These are phyloP conservation scores for Raja brachyura DNA, from an alignment of 2,113 vertebrate genomes.

Conservation along the genomic window DNA sequence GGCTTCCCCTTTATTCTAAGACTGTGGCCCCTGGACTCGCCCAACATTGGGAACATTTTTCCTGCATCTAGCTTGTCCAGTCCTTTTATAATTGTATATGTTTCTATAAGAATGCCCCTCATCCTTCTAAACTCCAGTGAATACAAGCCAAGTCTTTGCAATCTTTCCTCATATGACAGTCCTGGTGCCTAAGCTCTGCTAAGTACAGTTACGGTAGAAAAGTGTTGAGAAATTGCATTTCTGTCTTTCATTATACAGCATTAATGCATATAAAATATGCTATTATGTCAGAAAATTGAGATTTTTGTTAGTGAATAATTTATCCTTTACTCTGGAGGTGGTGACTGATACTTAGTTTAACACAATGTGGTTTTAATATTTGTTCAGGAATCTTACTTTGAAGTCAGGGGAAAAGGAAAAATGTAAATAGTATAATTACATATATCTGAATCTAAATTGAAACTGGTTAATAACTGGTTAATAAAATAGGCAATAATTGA, in stretches of 20 bases:
- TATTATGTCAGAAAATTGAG: not conserved
- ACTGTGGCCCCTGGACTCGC: too few relatives aligned
- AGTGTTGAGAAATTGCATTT: not conserved
- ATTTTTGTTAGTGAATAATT: not conserved
- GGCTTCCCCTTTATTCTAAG: too few relatives aligned
- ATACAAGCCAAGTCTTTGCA: too few relatives aligned
- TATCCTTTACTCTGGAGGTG: not conserved
- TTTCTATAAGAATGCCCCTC: too few relatives aligned
- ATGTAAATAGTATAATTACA: not conserved
- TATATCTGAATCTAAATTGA: not conserved
- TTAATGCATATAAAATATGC: not conserved
- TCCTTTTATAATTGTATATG: too few relatives aligned
- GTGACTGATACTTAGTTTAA: not conserved
- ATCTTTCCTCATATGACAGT: too few relatives aligned
- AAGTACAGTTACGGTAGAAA: not conserved
- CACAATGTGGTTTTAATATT: not conserved
- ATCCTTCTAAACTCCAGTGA: too few relatives aligned
- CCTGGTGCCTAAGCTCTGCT: not conserved
- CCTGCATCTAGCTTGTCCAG: too few relatives aligned
- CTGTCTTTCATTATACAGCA: not conserved
- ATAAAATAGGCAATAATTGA: not conserved
- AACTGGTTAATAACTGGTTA: not conserved
- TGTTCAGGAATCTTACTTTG: not conserved
- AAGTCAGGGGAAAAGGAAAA: not conserved
- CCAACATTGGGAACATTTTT: too few relatives aligned